Base-by-base conservation (phyloP, 2,888 invertebrate genomes). In the Epistrophella euchroma region DNA sequence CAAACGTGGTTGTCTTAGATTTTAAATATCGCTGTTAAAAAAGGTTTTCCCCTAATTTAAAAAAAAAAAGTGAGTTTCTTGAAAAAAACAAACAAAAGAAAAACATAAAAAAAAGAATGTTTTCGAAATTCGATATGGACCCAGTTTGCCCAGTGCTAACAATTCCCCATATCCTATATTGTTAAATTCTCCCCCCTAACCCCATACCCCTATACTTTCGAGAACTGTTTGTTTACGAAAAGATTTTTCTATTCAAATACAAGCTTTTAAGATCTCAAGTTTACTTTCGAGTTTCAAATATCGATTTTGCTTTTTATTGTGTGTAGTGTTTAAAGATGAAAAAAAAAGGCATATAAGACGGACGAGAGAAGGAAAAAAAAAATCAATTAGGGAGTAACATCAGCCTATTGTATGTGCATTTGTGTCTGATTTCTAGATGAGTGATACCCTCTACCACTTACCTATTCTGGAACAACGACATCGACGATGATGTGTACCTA, bases 331-430 rank as follows among this genome's bases (percentile, higher is more conserved):
- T n/a, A 73, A 79, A 72, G 71, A 85, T 76, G 75, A 43, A 32
- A 77, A 43, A 32, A 77, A 72, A 70, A 71, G 56, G 60, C 71
- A 68, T 19, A 43, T 56, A 66, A 56, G 60, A 62, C 64, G 66
- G 17, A 25, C 22, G 19, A 47, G 50, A 71, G 56, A 32, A 25
- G 4, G 4, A 25, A 45, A 73, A 76, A 70, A 85, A 86, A 86
- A 86, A 86, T 78, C 86, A 86, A 86, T 86, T 86, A 86, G 82
- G 86, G 82, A 86, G 86, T 75, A 86, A 71, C 82, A 82, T 86
- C 86, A 74, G 78, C 77, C 82, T 82, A 82, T 86, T 86, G 86
- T 86, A 58, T 82, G 82, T 82, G 82, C 86, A 86, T 86, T 86
- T 86, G 86, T 86, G 86, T 86, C 77, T 82, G 72, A 86, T 75